phyloP scores from a whole-genome alignment of 30 jellyfish, hydroid and myxozoan genomes.

The Cassiopea andromeda region DNA sequence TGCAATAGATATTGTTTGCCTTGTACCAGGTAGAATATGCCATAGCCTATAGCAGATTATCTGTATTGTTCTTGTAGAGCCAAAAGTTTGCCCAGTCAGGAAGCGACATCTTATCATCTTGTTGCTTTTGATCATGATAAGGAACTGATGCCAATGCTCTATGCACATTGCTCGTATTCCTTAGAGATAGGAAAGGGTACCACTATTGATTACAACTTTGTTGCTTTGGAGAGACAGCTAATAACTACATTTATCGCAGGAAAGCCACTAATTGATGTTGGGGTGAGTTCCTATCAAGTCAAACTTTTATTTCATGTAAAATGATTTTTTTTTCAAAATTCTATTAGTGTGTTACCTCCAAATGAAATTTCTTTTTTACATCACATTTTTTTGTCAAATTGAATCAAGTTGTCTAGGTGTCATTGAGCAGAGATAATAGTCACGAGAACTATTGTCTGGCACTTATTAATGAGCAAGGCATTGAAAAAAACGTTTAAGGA shows the following conservation, averaged over 20 bases:
- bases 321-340: neutral
- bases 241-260: constrained; percentile 63
- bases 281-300: neutral
- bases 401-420: too few relatives aligned
- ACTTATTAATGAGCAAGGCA: neutral
- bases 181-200: constrained; percentile 77
- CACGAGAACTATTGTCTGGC: too few relatives aligned
- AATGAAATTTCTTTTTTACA: too few relatives aligned
- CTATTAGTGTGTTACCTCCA: neutral
- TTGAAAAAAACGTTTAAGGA: neutral
- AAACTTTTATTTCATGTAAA: neutral
- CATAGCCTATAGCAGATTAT: neutral
- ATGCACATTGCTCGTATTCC: constrained; percentile 78
- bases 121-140: constrained; percentile 51
- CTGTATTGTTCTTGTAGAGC: neutral
- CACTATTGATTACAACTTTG: constrained; percentile 63
- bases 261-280: constrained; percentile 35
- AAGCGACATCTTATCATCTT: constrained; percentile 14
- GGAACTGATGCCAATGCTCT: constrained; percentile 74
- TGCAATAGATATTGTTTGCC: too few relatives aligned
- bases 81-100: constrained; percentile 18
- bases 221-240: constrained; percentile 66
- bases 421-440: too few relatives aligned
- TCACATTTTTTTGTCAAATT: too few relatives aligned
- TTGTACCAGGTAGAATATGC: too few relatives aligned